Base-by-base conservation (phyloP, 2,797 vertebrate species). In the Epinephelus coioides region DNA sequence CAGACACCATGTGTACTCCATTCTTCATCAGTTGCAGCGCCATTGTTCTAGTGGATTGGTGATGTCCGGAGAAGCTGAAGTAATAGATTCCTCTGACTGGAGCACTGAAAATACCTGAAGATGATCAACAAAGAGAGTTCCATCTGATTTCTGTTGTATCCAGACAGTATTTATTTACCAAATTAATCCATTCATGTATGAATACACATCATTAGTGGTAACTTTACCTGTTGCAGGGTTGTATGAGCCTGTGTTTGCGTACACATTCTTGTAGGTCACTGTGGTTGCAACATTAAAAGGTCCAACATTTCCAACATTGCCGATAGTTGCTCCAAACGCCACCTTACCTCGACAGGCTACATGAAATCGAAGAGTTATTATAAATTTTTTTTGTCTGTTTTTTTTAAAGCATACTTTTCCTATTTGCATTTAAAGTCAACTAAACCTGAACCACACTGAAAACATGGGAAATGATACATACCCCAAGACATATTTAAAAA, bases 1-100 rank as follows among this genome's bases (percentile, higher is more conserved):
- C 68, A 18, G 17, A 53, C 7, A 86, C 40, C 57, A 83, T 70
- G 15, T 77, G 81, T 4, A 0, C 17, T 62, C 72, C 83, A 8
- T 89, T 90, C 40, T 87, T 89, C 84, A 87, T 91, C 2, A 89
- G 78, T 0, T 5, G 6, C 47, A 89, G 78, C 4, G 40, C 69
- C 70, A 86, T 82, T 21, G 51, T 0, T 56, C 0, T 69, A 19
- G 23, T 0, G 5, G 27, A 27, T 27, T 3, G 2, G 4, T 61
- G 73, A 75, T 86, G 72, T 2, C 85, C 81, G 19, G 76, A 86
- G 49, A 88, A 88, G 63, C 84, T 89, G 68, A 92, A 88, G 67
- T 87, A 81, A 49, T 89, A 86, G 4, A 73, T 0, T 70, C 83
- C 89, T 75, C 2, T 83, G 51, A 87, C 71, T 46, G 90, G 78